phyloP scores from a whole-genome alignment of 2,888 invertebrate species.

The Ormyrus thymus region DNA sequence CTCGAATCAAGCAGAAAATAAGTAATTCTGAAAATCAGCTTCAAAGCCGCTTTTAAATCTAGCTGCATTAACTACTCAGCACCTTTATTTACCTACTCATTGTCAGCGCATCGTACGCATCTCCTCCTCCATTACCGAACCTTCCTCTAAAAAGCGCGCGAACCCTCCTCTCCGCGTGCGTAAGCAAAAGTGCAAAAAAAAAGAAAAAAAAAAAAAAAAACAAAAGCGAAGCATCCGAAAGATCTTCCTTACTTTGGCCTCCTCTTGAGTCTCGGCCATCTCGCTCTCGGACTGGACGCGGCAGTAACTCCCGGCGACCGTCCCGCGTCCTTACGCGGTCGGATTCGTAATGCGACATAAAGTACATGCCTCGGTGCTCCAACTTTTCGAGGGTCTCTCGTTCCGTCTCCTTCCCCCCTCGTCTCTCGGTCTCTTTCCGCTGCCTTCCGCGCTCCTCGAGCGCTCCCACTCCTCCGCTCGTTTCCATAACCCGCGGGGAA shows the following conservation, averaged over 20 bases:
- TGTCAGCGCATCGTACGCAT: background rate
- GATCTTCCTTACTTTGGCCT: constrained; percentile 69
- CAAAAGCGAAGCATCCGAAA: constrained; percentile 26
- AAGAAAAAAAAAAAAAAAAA: constrained; percentile 11
- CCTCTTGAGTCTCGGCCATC: constrained; percentile 69
- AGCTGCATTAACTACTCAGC: too few relatives aligned
- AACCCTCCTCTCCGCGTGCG: background rate
- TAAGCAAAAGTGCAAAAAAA: background rate
- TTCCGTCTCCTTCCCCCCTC: constrained; percentile 57
- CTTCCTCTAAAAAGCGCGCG: background rate
- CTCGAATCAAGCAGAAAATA: too few relatives aligned
- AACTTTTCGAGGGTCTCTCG: constrained; percentile 54
- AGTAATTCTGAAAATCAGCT: too few relatives aligned
- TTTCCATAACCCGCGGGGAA: constrained; percentile 47
- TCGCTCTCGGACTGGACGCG: constrained; percentile 11
- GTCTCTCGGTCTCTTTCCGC: constrained; percentile 35
- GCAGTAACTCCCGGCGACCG: constrained; percentile 41
- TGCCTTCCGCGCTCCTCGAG: too few relatives aligned
- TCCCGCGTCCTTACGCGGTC: constrained; percentile 62
- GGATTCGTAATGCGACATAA: constrained; percentile 70
- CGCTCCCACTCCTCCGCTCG: constrained; percentile 52
- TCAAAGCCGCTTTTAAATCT: too few relatives aligned
- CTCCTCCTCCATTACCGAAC: constrained; percentile 7
- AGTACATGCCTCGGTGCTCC: constrained; percentile 63
- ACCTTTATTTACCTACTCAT: background rate